phyloP scores from a whole-genome alignment of 2,888 invertebrate species.

The Acleris cristana region DNA sequence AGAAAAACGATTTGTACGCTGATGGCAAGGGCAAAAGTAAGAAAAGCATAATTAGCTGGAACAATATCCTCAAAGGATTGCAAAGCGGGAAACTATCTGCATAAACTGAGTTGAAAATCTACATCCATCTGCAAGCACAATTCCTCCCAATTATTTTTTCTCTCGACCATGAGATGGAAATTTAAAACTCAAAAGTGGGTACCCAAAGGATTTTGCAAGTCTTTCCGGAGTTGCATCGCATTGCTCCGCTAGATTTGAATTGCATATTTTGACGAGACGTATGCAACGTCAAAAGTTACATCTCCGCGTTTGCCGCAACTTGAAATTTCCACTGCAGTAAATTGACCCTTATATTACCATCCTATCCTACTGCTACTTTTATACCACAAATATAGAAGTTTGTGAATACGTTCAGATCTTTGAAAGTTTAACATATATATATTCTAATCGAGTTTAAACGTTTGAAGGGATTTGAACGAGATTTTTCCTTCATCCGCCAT shows the following conservation, averaged over 20 bases:
- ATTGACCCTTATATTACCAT: background rate
- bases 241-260: constrained; percentile 33
- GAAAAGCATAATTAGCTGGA: too few relatives aligned
- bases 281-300: constrained; percentile 35
- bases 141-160: constrained; percentile 25
- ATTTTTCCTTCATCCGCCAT: too few relatives aligned
- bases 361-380: too few relatives aligned
- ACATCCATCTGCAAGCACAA: constrained; percentile 16
- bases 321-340: background rate
- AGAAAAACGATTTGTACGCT: too few relatives aligned
- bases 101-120: background rate
- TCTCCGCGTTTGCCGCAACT: constrained; percentile 21
- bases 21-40: too few relatives aligned
- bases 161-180: constrained; percentile 26
- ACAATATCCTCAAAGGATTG: too few relatives aligned
- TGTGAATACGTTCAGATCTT: too few relatives aligned
- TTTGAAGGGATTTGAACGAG: too few relatives aligned
- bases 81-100: background rate
- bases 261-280: constrained; percentile 37
- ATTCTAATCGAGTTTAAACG: too few relatives aligned
- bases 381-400: too few relatives aligned
- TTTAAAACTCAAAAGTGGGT: constrained; percentile 34
- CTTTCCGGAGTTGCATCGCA: constrained; percentile 32
- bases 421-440: too few relatives aligned
- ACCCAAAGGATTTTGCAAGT: constrained; percentile 32